These are phyloP conservation scores for Epicampocera succincta DNA, from an alignment of 2,888 invertebrate species.

Conservation along the genomic window DNA sequence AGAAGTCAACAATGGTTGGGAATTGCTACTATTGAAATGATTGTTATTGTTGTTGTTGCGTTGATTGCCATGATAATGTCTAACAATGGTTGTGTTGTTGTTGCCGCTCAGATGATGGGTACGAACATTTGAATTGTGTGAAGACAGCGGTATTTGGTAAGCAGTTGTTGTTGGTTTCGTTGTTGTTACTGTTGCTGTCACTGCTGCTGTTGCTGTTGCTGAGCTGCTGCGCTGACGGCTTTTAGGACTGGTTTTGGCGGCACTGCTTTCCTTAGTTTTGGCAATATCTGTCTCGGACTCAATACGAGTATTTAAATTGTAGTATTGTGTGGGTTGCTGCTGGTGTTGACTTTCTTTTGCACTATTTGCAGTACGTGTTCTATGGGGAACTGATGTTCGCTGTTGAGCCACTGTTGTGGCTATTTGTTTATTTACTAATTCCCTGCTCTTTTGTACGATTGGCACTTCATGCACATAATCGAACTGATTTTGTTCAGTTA, in stretches of 20 bases:
- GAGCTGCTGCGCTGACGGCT: slow-evolving; percentile 37
- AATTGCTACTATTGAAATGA: slow-evolving; percentile 6
- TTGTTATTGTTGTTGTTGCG: slow-evolving; percentile 36
- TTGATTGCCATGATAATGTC: slow-evolving; percentile 32
- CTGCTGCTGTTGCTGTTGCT: slow-evolving; percentile 20
- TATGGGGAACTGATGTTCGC: slow-evolving; percentile 56
- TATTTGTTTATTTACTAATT: slow-evolving; percentile 41
- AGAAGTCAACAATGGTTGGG: slow-evolving; percentile 44
- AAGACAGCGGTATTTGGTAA: slow-evolving; percentile 20
- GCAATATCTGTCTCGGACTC: slow-evolving; percentile 43
- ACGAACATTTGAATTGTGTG: slow-evolving; percentile 47
- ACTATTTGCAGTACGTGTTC: slow-evolving; percentile 47
- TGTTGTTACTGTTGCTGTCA: slow-evolving; percentile 28
- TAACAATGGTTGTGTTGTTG: slow-evolving; percentile 33
- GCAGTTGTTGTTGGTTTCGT: slow-evolving; percentile 21
- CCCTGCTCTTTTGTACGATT: slow-evolving; percentile 57
- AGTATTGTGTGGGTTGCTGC: slow-evolving; percentile 37
- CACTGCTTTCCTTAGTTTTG: slow-evolving; percentile 12
- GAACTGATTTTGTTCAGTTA: slow-evolving; percentile 46
- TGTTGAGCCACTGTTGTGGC: slow-evolving; percentile 41
- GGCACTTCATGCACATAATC: slow-evolving; percentile 67
- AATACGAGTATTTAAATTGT: slow-evolving; percentile 23
- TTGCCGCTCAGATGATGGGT: slow-evolving; percentile 30
- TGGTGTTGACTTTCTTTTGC: slow-evolving; percentile 40
- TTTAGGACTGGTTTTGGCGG: slow-evolving; percentile 12